A percentile compares a stretch with the other conserved stretches of the same genome.
phyloP scores from a whole-genome alignment of 1,140 invertebrate genomes.

The Drosophila takahashii region DNA sequence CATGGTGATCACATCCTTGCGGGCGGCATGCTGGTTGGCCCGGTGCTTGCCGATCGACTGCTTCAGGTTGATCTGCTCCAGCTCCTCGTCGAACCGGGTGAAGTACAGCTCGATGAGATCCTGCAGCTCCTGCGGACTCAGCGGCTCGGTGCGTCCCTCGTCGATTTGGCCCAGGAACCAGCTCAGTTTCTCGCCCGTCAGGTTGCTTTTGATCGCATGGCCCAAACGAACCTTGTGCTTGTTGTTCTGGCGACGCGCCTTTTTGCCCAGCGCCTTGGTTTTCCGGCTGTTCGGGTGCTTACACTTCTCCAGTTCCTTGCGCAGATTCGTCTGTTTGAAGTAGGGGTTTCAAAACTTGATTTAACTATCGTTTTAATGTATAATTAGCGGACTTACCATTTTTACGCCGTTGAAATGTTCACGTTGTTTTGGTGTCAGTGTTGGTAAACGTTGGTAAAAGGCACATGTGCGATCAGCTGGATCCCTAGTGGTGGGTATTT shows the following conservation, averaged over 20 bases:
- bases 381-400: constrained; percentile 15
- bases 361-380: not conserved
- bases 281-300: constrained; percentile 93
- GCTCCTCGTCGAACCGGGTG: constrained; percentile 90
- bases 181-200: constrained; percentile 90
- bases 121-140: constrained; percentile 86
- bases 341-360: not conserved
- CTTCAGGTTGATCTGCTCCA: constrained; percentile 90
- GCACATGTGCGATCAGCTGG: constrained; percentile 29
- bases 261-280: constrained; percentile 88
- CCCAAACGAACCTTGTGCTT: constrained; percentile 88
- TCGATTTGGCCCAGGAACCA: constrained; percentile 88
- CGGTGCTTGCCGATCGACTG: constrained; percentile 90
- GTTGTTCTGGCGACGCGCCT: constrained; percentile 87
- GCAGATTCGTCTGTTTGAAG: constrained; percentile 71
- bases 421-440: constrained; percentile 32
- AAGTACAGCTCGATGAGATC: constrained; percentile 87
- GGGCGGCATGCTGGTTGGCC: constrained; percentile 88
- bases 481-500: not conserved
- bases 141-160: constrained; percentile 85
- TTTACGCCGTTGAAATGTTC: not conserved
- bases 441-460: constrained; percentile 3
- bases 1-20: constrained; percentile 90
- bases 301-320: constrained; percentile 86
- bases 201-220: constrained; percentile 88